Base-by-base conservation (phyloP, 2,113 vertebrate genomes). In the Acanthisitta chloris region DNA sequence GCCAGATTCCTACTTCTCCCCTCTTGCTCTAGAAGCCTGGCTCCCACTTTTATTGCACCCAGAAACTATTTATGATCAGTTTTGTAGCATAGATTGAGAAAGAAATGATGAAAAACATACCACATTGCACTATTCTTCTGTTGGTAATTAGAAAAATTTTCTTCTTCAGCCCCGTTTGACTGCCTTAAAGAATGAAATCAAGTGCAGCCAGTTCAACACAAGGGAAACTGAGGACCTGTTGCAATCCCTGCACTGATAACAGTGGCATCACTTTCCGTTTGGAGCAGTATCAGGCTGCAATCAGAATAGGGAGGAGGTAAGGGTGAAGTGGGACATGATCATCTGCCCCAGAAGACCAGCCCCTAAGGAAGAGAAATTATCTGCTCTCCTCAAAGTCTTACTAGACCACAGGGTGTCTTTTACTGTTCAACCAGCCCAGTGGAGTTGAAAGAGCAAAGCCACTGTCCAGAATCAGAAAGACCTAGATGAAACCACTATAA, bases 1-100 rank as follows among this genome's bases (percentile, higher is more conserved):
- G 96, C 94, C 96, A 96, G 92, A 96, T 97, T 95, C 94, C 36
- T 59, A 42, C 51, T 96, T 93, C 61, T 95, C 86, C 92, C 94
- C 93, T 95, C 92, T 96, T 94, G 88, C 92, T 92, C 95, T 76
- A 71, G 92, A 96, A 96, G 85, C 59, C 94, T 74, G 72, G 69
- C 93, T 94, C 95, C 94, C 93, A 93, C 86, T 94, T 95, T 96
- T 84, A 61, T 84, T 96, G 90, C 92, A 93, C 88, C 96, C 90
- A 62, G 79, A 94, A 93, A 92, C 93, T 96, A 95, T 95, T 96
- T 96, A 90, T 97, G 94, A 93, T 94, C 57, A 55, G 20, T 78
- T 80, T 90, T 81, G 80, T 57, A 88, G 82, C 45, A 83, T 61
- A 86, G 62, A 90, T 86, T 49, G 51, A 92, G 73, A 81, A 86